Percentiles rank a stretch among this genome's conserved stretches.
Conservation (phyloP, 2,888 invertebrate species). For the Maniola hyperantus region DNA sequence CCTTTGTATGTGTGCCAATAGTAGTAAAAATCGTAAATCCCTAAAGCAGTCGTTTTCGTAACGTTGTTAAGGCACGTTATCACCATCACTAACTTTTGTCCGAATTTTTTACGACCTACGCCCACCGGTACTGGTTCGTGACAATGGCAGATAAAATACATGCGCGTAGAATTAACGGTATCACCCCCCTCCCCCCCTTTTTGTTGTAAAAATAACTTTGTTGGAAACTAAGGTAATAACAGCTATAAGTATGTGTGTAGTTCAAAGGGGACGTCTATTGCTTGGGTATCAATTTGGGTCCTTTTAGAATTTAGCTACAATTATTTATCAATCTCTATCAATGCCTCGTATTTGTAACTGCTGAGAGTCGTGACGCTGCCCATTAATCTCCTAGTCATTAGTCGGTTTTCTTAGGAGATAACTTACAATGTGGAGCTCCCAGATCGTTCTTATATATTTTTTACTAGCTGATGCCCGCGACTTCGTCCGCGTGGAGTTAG, state of each 20-base stretch:
- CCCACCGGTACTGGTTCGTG: conserved; percentile 31
- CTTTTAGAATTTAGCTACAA: too few species aligned
- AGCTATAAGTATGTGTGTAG: neutral
- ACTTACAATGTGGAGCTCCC: too few species aligned
- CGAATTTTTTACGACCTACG: conserved; percentile 37
- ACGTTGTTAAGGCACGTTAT: conserved; percentile 40
- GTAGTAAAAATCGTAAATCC: conserved; percentile 34
- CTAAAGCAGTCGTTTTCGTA: conserved; percentile 32
- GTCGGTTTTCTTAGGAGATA: too few species aligned
- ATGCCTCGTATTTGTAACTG: too few species aligned
- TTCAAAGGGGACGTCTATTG: neutral
- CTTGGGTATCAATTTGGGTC: neutral
- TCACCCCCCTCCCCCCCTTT: conserved; percentile 1
- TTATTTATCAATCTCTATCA: neutral
- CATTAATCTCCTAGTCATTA: too few species aligned
- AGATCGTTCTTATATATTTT: too few species aligned
- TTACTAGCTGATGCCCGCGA: too few species aligned
- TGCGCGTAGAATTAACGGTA: conserved; percentile 32
- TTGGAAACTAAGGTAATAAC: conserved; percentile 6
- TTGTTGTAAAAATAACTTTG: conserved; percentile 18
- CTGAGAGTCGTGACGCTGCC: too few species aligned
- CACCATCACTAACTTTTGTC: conserved; percentile 39
- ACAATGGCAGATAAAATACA: conserved; percentile 37
- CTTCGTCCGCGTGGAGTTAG: too few species aligned
- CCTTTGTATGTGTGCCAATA: neutral